These are phyloP conservation scores for Helarctos malayanus DNA, from an alignment of 2,797 vertebrate genomes.

Conservation along the genomic window DNA sequence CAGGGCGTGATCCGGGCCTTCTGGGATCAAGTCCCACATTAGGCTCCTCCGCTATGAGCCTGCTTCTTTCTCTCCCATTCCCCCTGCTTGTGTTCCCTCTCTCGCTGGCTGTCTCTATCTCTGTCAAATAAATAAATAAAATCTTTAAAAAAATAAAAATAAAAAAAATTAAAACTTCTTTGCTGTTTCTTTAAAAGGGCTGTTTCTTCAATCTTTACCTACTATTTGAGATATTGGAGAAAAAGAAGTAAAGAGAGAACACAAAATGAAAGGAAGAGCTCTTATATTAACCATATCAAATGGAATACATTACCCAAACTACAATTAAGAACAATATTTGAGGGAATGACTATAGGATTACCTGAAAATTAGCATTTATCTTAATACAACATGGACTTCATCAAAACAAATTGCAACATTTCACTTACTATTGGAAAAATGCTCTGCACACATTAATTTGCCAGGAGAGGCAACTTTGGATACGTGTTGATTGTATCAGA, in stretches of 20 bases:
- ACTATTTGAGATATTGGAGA: not conserved
- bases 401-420: slow-evolving; percentile 63
- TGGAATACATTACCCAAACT: not conserved
- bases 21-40: no score
- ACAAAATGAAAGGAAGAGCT: not conserved
- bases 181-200: not conserved
- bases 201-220: not conserved
- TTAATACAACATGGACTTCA: slow-evolving; percentile 55
- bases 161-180: not conserved
- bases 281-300: not conserved
- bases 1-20: no score
- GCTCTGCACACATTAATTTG: not conserved
- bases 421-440: slow-evolving; percentile 29
- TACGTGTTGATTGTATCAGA: slow-evolving; percentile 3
- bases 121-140: no score
- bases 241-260: not conserved
- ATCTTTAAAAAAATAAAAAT: no score
- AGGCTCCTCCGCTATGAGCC: no score
- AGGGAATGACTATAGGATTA: not conserved
- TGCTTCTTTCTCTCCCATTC: no score
- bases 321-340: slow-evolving; percentile 22
- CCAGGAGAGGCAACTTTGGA: not conserved
- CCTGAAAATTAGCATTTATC: slow-evolving; percentile 54
- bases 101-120: no score
- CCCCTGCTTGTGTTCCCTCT: no score